Evolutionary conservation across 2,888 invertebrate genomes (phyloP).

Genomic region (Netelia melanura): DNA sequence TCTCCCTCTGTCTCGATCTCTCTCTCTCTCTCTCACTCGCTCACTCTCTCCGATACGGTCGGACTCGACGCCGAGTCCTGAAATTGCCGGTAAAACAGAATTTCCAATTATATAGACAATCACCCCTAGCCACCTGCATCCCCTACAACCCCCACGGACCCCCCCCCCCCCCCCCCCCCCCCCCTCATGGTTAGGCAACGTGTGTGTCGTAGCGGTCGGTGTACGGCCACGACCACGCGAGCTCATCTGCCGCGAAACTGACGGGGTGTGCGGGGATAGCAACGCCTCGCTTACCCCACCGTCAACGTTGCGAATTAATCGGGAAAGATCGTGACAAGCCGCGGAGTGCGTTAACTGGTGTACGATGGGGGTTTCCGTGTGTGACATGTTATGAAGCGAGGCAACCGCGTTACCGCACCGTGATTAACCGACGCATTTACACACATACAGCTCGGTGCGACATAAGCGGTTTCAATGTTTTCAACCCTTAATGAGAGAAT

Average conservation of each 20-base stretch:
- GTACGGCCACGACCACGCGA: conserved; percentile 51
- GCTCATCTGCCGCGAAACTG: conserved; percentile 49
- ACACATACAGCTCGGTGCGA: neutral
- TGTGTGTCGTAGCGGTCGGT: conserved; percentile 46
- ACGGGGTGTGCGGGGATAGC: conserved; percentile 26
- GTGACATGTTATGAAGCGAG: conserved; percentile 44
- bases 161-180: conserved; percentile 23
- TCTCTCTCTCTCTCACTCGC: conserved; percentile 1
- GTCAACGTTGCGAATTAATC: conserved; percentile 60
- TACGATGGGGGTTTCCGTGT: conserved; percentile 29
- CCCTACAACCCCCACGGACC: conserved; percentile 22
- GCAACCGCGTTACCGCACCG: conserved; percentile 55
- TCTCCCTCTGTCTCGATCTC: conserved; percentile 10
- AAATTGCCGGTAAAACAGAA: conserved; percentile 57
- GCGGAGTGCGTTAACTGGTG: conserved; percentile 44
- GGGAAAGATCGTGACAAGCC: conserved; percentile 62
- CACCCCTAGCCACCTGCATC: conserved; percentile 37
- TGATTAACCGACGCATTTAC: conserved; percentile 44
- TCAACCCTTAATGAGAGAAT: too few species aligned
- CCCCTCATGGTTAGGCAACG: conserved; percentile 5
- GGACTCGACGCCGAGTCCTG: conserved; percentile 37
- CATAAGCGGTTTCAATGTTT: neutral
- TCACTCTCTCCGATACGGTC: conserved; percentile 20
- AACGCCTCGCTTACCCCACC: conserved; percentile 41
- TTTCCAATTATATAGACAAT: conserved; percentile 35